Conservation (phyloP, 2,888 invertebrate genomes). For the Camponotus fellah region DNA sequence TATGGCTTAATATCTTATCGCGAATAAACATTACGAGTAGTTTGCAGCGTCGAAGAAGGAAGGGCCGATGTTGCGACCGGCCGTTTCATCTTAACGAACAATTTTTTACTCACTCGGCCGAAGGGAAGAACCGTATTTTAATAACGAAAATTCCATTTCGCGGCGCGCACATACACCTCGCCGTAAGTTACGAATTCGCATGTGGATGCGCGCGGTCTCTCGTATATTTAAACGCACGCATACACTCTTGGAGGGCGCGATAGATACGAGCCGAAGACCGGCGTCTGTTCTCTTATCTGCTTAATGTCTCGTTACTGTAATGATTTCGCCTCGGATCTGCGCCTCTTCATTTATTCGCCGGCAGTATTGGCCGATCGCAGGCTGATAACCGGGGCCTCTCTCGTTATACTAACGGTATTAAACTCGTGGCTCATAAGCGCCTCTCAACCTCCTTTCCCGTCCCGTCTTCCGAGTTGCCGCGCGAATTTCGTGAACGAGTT, state of each 20-base stretch:
- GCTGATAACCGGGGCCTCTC: conserved; percentile 76
- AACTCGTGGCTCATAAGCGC: conserved; percentile 59
- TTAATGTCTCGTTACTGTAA: conserved; percentile 80
- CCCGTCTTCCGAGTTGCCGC: conserved; percentile 44
- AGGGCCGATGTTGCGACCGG: conserved; percentile 9
- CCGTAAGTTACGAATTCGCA: conserved; percentile 7
- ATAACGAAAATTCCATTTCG: conserved; percentile 72
- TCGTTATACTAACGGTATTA: conserved; percentile 77
- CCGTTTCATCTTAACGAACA: conserved; percentile 59
- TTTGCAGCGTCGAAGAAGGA: conserved; percentile 42
- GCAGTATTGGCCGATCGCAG: conserved; percentile 77
- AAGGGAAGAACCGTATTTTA: conserved; percentile 71
- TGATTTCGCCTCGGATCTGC: conserved; percentile 77
- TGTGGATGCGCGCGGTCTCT: neutral
- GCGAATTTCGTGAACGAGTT: conserved; percentile 73
- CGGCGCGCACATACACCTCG: conserved; percentile 24
- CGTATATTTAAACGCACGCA: conserved; percentile 7
- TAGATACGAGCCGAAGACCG: conserved; percentile 74
- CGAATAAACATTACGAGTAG: neutral
- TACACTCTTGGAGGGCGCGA: conserved; percentile 47
- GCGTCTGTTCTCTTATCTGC: conserved; percentile 74
- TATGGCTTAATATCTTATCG: conserved; percentile 47
- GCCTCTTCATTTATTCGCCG: conserved; percentile 80
- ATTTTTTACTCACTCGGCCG: conserved; percentile 59
- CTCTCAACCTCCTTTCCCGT: conserved; percentile 55